Conservation (phyloP, 1,140 invertebrate species). For the Teleogryllus occipitalis region DNA sequence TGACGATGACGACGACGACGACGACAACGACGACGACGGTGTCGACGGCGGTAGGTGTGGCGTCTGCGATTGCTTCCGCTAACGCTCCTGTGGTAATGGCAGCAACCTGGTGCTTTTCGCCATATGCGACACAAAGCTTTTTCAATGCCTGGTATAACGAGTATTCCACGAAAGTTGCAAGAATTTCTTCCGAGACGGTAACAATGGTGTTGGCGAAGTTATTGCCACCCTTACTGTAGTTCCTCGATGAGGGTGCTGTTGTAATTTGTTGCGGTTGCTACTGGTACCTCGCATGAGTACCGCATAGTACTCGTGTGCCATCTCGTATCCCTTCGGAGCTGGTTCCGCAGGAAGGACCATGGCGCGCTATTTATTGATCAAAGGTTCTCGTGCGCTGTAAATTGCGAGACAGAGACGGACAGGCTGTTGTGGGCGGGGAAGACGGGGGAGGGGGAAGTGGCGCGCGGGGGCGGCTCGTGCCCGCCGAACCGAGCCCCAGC, state of each 20-base stretch:
- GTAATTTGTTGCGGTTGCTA: neutral
- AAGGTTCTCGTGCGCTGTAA: constrained; percentile 22
- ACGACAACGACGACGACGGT: neutral
- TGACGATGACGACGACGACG: neutral
- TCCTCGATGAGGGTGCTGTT: too few relatives aligned
- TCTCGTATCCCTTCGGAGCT: neutral
- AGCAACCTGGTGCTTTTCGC: neutral
- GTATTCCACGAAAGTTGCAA: too few relatives aligned
- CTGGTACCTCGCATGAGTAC: neutral
- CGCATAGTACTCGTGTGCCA: neutral
- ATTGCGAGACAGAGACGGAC: constrained; percentile 22
- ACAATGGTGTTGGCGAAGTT: neutral
- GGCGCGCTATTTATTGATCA: constrained; percentile 19
- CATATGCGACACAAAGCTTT: neutral
- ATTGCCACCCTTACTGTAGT: neutral
- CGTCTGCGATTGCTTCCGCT: neutral
- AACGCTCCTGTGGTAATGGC: neutral
- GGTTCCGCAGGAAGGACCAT: constrained; percentile 16
- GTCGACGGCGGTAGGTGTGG: neutral
- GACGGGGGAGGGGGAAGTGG: neutral
- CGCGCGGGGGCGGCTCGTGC: neutral
- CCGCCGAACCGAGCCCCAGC: neutral
- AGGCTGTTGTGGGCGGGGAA: constrained; percentile 7
- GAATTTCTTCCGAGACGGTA: too few relatives aligned
- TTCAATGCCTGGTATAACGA: too few relatives aligned